phyloP scores from a whole-genome alignment of 2,888 invertebrate species.

The Andrena minutula region DNA sequence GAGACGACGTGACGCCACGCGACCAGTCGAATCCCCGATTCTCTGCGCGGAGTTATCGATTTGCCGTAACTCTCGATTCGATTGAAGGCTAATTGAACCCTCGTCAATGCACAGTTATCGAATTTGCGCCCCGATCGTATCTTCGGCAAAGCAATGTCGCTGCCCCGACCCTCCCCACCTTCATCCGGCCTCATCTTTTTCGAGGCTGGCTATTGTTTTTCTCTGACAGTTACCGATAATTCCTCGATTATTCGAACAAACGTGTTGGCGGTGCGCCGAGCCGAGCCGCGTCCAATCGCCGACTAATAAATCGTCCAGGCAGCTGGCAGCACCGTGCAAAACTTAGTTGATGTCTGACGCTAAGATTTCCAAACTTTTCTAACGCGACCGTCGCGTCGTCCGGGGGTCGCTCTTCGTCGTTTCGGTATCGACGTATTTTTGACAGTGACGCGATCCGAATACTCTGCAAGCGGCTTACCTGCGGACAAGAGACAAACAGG shows the following conservation, averaged over 20 bases:
- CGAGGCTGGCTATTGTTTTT: not conserved
- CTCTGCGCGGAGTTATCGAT: constrained; percentile 39
- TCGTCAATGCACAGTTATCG: constrained; percentile 37
- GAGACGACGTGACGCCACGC: constrained; percentile 15
- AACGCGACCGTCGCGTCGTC: not conserved
- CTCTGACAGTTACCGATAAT: not conserved
- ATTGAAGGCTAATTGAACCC: constrained; percentile 50
- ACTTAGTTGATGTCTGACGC: not conserved
- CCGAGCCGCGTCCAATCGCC: not conserved
- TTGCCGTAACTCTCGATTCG: constrained; percentile 42
- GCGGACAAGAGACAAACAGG: not conserved
- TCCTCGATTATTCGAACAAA: not conserved
- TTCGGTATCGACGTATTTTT: not conserved
- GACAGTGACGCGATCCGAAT: constrained; percentile 5
- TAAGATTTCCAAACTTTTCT: not conserved
- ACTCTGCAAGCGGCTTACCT: not conserved
- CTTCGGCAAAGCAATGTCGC: not conserved
- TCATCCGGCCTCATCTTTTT: not conserved
- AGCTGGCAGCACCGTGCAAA: not conserved
- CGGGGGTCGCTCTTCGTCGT: not conserved
- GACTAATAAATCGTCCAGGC: not conserved
- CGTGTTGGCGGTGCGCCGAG: too few relatives aligned
- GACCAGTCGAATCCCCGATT: constrained; percentile 32
- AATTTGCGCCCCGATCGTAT: constrained; percentile 28
- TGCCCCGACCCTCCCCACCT: too few relatives aligned